These are phyloP conservation scores for Gryllus bimaculatus DNA, from an alignment of 1,140 invertebrate species.

Conservation along the genomic window DNA sequence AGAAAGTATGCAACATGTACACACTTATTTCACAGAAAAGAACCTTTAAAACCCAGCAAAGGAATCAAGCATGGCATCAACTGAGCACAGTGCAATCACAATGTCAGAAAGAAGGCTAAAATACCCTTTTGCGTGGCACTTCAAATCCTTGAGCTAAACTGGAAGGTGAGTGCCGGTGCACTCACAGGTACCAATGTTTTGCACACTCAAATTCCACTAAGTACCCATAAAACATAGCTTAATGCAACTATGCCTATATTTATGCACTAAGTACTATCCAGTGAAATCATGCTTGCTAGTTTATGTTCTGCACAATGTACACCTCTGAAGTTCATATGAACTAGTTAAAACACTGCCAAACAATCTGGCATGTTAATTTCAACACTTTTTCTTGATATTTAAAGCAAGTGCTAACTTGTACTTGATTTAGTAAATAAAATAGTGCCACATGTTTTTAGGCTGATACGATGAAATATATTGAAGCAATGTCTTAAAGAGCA, in stretches of 20 bases:
- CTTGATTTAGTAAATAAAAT: neutral
- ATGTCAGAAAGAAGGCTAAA: neutral
- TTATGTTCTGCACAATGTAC: too few relatives aligned
- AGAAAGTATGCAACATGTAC: too few relatives aligned
- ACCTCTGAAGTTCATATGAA: too few relatives aligned
- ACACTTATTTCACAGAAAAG: neutral
- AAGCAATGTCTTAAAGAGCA: too few relatives aligned
- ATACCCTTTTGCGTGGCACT: neutral
- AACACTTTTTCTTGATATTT: too few relatives aligned
- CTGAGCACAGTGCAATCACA: neutral
- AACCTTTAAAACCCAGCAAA: neutral
- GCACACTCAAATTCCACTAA: neutral
- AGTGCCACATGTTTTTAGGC: too few relatives aligned
- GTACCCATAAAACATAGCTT: neutral
- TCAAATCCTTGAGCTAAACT: neutral
- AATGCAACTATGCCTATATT: neutral
- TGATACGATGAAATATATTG: neutral
- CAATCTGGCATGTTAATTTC: too few relatives aligned
- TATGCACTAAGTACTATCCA: neutral
- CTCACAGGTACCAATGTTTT: slow-evolving; percentile 4
- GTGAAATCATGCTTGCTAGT: neutral
- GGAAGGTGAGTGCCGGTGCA: neutral
- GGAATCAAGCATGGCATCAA: neutral
- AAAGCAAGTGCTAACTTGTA: neutral
- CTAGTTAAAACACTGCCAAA: too few relatives aligned